phyloP scores from a whole-genome alignment of 2,888 invertebrate species.

The Lamproptera curius region DNA sequence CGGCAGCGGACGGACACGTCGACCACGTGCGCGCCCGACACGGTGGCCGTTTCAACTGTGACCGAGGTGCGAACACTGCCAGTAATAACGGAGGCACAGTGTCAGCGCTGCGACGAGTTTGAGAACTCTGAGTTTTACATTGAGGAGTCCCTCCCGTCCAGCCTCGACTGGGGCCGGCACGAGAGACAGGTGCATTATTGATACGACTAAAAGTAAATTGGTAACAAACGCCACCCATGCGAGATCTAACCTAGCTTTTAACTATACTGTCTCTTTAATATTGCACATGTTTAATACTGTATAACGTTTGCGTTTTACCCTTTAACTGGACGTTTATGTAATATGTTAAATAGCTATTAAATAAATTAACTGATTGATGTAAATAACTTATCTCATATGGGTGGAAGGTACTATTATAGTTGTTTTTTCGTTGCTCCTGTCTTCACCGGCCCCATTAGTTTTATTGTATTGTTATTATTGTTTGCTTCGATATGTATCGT shows the following conservation, averaged over 20 bases:
- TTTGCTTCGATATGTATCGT: conserved; percentile 32
- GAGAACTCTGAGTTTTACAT: conserved; percentile 91
- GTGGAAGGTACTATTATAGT: conserved; percentile 39
- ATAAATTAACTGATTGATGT: too few relatives aligned
- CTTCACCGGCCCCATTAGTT: conserved; percentile 64
- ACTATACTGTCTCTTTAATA: too few relatives aligned
- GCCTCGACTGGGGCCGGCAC: conserved; percentile 83
- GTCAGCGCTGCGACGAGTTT: conserved; percentile 75
- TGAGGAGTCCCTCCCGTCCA: conserved; percentile 92
- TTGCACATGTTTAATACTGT: too few relatives aligned
- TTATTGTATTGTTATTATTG: conserved; percentile 33
- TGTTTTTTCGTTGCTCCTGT: conserved; percentile 64
- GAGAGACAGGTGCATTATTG: conserved; percentile 65
- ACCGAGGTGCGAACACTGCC: conserved; percentile 76
- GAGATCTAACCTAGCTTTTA: conserved; percentile 24
- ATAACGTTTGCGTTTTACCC: too few relatives aligned
- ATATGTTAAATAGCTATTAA: too few relatives aligned
- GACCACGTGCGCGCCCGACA: conserved; percentile 64
- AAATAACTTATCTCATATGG: conserved; percentile 31
- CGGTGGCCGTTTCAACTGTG: conserved; percentile 73
- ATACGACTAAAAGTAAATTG: neutral
- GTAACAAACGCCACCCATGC: conserved; percentile 29
- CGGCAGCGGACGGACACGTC: conserved; percentile 62
- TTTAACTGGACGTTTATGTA: too few relatives aligned
- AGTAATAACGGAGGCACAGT: conserved; percentile 44